Evolutionary conservation across 2,888 invertebrate species (phyloP), one percentile per base, ranked within the genome.

Genomic region (Psylliodes chrysocephalus): DNA sequence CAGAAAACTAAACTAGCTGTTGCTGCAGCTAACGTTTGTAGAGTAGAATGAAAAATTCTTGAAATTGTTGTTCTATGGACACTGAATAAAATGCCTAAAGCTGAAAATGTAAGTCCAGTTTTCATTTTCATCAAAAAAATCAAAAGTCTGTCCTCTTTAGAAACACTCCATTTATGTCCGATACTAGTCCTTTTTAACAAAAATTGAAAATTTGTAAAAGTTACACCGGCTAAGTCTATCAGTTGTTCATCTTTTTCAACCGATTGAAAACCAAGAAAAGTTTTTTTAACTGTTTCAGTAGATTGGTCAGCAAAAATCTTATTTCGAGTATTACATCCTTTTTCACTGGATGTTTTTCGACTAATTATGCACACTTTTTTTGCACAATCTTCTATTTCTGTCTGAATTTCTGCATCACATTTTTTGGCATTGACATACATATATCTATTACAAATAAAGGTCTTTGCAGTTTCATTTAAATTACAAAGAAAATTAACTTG

Each of bases 61-160:
- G 33, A 33, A 10, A 33, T 33, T 2, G 33, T 33, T 33, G 33
- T 5, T 8, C 33, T 33, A n/a, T 33, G 33, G 67, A 63, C 2
- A 33, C 33, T n/a, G 12, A 33, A 33, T 33, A 33, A 33, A 2
- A 33, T 63, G 44, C 65, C 22, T 0, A 68, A n/a, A 12, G 63
- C 68, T 40, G 65, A 65, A 57, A 68, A 65, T 47, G 65, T 68
- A 17, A 68, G 28, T 1, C 68, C 68, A 30, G 56, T 63, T 49
- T 65, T 68, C 0, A 68, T 56, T 65, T 63, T 65, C 63, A 65
- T 60, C 46, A 63, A 60, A 25, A 67, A 65, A 8, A 68, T 68
- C 7, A 68, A 52, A 0, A 65, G 63, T 44, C 63, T 14, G 25
- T 65, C 35, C 53, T 68, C 55, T n/a, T 38, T 59, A 15, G 1